Conservation (phyloP, 1,140 invertebrate genomes). For the Drosophila kepulauana region DNA sequence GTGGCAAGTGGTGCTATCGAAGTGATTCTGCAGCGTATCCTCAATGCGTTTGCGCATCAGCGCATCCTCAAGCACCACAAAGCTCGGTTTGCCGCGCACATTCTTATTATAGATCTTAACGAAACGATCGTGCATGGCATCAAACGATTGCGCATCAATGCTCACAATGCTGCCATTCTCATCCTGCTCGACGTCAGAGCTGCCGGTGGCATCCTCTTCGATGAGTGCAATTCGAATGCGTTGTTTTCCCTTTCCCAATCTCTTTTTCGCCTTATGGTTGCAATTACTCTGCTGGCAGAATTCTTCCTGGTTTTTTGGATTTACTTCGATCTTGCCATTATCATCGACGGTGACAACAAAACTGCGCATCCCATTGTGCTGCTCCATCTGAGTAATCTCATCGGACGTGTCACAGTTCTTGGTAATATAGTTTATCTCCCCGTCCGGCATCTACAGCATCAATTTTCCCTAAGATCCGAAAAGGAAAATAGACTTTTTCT, state of each 20-base stretch:
- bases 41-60: constrained; percentile 28
- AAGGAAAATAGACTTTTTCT: constrained; percentile 21
- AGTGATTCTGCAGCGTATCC: constrained; percentile 27
- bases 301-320: neutral
- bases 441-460: constrained; percentile 26
- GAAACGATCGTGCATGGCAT: constrained; percentile 23
- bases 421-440: constrained; percentile 13
- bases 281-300: neutral
- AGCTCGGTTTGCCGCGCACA: constrained; percentile 46
- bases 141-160: constrained; percentile 11
- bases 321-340: constrained; percentile 46
- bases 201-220: constrained; percentile 20
- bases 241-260: constrained; percentile 8
- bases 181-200: constrained; percentile 1
- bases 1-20: neutral
- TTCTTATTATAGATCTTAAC: constrained; percentile 47
- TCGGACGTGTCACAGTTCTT: neutral
- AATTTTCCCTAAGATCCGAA: constrained; percentile 26
- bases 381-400: neutral
- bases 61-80: constrained; percentile 57
- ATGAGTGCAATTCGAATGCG: constrained; percentile 44
- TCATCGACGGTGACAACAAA: constrained; percentile 49
- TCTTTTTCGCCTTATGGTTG: neutral
- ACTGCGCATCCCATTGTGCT: constrained; percentile 20
- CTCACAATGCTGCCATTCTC: neutral